These are phyloP conservation scores for Prostheceraeus crozeri DNA, from an alignment of 2,888 invertebrate genomes.

Conservation along the genomic window DNA sequence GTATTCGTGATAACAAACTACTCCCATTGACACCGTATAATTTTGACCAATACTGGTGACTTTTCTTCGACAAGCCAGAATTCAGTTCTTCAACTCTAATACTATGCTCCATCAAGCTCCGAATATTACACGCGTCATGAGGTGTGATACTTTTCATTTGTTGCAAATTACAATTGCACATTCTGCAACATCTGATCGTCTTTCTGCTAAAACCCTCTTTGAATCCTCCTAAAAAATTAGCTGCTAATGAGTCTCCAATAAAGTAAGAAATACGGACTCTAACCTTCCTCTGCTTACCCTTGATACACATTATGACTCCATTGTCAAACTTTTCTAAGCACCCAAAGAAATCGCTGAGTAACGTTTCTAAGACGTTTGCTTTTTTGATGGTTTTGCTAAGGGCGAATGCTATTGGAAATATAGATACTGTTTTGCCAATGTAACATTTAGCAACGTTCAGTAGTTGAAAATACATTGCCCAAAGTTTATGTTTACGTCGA, in stretches of 20 bases:
- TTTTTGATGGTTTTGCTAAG: neutral
- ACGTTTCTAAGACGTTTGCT: too few species aligned
- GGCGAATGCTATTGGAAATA: slow-evolving; percentile 1
- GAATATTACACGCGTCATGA: neutral
- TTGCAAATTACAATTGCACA: neutral
- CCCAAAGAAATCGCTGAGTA: too few species aligned
- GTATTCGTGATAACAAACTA: neutral
- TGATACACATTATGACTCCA: too few species aligned
- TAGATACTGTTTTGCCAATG: neutral
- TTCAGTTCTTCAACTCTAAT: neutral
- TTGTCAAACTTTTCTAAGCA: too few species aligned
- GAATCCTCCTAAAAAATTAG: neutral
- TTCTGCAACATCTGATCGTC: neutral
- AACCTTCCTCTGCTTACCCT: too few species aligned
- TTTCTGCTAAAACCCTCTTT: slow-evolving; percentile 7
- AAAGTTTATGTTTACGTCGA: neutral
- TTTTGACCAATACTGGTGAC: neutral
- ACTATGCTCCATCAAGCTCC: neutral
- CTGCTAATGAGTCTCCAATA: too few species aligned
- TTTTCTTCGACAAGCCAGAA: neutral
- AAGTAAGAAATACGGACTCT: too few species aligned
- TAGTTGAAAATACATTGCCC: slow-evolving; percentile 13
- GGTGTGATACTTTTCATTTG: neutral
- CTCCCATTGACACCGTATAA: neutral
- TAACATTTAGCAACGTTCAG: neutral